Base-by-base conservation (phyloP, 2,888 invertebrate species). In the Synanthedon tipuliformis region DNA sequence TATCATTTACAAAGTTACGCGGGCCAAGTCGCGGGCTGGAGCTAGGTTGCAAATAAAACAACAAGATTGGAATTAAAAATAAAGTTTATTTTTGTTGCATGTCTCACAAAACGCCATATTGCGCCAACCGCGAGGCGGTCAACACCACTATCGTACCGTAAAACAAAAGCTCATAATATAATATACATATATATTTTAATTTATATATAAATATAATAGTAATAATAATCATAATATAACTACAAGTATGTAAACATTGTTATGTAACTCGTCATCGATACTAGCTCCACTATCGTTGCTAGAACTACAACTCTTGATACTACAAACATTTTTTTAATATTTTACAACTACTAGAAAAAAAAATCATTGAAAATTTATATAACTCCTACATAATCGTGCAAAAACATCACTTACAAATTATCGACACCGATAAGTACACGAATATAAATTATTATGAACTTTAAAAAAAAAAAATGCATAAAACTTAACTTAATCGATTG, bases 61-160 rank as follows among this genome's bases (percentile, higher is more conserved):
- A 18, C 49, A 13, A 4, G 49, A 1, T 12, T 75, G 83, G 83
- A 86, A 85, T 86, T 86, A 82, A 86, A 86, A 86, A 85, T 86
- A 85, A 85, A 83, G 79, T 86, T 81, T 86, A 85, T 85, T 85
- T 79, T 82, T 82, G 73, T 81, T 83, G 82, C 79, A 81, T 78
- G 80, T 78, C 75, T 85, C 84, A 82, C 82, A 81, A 79, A 62
- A 77, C 73, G 75, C 70, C 75, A 73, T 66, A 69, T 70, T 34
- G 63, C 73, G 70, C 66, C 72, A 62, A 66, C 69, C 66, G 66
- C 68, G 61, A 63, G 71, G 71, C 73, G 69, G 65, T 59, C 66
- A 69, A 68, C 71, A 63, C 78, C 73, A 64, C 75, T 80, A 81
- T 61, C 61, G 71, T 70, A 73, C 66, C 62, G 64, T 77, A 80